Evolutionary conservation across 1,140 invertebrate species (phyloP).

Genomic region (Bombus confusus): DNA sequence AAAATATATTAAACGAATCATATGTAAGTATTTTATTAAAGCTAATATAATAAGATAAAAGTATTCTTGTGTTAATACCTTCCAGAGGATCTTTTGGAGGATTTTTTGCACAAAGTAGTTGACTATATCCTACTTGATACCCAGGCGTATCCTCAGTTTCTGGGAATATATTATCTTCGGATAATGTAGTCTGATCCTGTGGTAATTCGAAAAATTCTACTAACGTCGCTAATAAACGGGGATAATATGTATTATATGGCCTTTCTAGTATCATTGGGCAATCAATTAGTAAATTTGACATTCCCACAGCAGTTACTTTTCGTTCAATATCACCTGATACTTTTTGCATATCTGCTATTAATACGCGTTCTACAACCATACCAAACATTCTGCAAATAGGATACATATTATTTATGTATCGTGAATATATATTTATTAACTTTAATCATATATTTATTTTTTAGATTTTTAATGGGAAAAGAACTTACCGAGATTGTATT

Average conservation of each 20-base stretch:
- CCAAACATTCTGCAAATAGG: constrained; percentile 91
- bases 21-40: constrained; percentile 10
- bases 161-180: constrained; percentile 92
- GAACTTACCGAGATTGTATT: constrained; percentile 91
- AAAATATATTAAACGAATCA: background rate
- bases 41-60: constrained; percentile 29
- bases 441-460: background rate
- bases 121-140: constrained; percentile 95
- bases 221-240: constrained; percentile 87
- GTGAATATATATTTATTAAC: constrained; percentile 1
- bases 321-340: constrained; percentile 91
- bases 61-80: constrained; percentile 73
- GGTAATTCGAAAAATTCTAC: constrained; percentile 95
- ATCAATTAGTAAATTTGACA: constrained; percentile 93
- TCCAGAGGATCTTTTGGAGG: constrained; percentile 88
- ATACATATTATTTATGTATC: constrained; percentile 49
- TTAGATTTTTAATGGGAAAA: background rate
- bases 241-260: constrained; percentile 86
- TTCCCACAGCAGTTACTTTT: constrained; percentile 94
- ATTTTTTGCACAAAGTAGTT: constrained; percentile 92
- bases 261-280: constrained; percentile 86
- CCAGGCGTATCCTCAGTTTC: constrained; percentile 93
- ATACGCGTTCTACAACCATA: constrained; percentile 95
- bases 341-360: constrained; percentile 93
- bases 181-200: constrained; percentile 88